A percentile compares a stretch with the other conserved stretches of the same genome.
Conservation (phyloP, 2,888 invertebrate species). For the Phymatocera aterrima region DNA sequence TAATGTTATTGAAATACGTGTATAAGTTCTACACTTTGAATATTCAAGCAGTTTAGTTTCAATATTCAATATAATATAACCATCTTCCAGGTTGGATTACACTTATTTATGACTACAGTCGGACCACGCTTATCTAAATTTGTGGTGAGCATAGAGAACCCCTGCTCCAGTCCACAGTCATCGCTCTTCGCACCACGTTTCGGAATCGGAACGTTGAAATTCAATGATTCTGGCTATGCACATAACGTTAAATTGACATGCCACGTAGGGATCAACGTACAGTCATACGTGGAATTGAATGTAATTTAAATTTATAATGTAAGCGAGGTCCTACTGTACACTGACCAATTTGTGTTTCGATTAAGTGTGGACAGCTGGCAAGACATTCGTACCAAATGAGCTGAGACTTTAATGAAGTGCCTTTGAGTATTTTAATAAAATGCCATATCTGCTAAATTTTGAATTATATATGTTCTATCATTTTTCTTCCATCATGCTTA, state of each 20-base stretch:
- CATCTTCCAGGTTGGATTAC: background rate
- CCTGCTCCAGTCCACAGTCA: too few species aligned
- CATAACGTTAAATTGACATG: too few species aligned
- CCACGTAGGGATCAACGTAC: too few species aligned
- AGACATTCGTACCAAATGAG: slow-evolving; percentile 23
- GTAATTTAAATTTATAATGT: background rate
- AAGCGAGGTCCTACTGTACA: background rate
- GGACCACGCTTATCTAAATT: too few species aligned
- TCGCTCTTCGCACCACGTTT: too few species aligned
- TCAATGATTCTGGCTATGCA: too few species aligned
- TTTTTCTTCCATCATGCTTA: background rate
- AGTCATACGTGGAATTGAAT: background rate
- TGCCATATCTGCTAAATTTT: background rate
- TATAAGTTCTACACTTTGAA: slow-evolving; percentile 13
- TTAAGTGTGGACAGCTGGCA: background rate
- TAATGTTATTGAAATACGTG: background rate
- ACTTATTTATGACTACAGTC: background rate
- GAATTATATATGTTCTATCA: background rate
- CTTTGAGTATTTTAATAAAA: slow-evolving; percentile 66
- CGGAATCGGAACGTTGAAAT: too few species aligned
- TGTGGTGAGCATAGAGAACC: too few species aligned
- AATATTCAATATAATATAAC: background rate
- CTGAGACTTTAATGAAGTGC: slow-evolving; percentile 64
- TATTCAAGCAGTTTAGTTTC: background rate
- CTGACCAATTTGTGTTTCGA: background rate